phyloP scores from a whole-genome alignment of 2,888 invertebrate genomes.

The Encarsia formosa region DNA sequence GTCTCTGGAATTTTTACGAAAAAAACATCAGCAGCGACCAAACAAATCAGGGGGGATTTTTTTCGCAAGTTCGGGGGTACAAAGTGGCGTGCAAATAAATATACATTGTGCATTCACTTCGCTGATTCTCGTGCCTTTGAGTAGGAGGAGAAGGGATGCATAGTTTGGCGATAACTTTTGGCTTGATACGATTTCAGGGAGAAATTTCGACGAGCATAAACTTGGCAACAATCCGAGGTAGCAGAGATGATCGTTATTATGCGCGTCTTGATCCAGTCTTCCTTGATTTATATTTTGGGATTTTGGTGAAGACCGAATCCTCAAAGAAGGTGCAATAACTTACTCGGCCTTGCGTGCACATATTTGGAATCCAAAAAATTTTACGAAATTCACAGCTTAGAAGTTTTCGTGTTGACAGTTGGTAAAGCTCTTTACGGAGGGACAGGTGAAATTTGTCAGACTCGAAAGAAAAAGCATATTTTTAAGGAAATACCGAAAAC shows the following conservation, averaged over 20 bases:
- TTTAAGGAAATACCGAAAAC: too few relatives aligned
- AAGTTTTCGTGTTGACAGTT: too few relatives aligned
- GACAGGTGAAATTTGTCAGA: too few relatives aligned
- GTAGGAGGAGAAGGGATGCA: constrained; percentile 9
- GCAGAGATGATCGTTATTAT: constrained; percentile 17
- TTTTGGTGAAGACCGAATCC: not conserved
- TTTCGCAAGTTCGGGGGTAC: too few relatives aligned
- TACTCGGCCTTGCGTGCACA: not conserved
- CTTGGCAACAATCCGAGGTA: constrained; percentile 23
- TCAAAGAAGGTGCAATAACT: not conserved
- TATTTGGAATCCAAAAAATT: not conserved
- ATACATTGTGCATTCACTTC: constrained; percentile 1
- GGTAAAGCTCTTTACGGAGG: too few relatives aligned
- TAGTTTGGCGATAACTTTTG: constrained; percentile 22
- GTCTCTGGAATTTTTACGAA: too few relatives aligned
- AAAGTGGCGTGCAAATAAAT: too few relatives aligned
- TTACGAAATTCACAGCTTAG: not conserved
- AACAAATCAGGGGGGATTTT: too few relatives aligned
- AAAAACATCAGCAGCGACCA: too few relatives aligned
- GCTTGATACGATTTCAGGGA: constrained; percentile 7
- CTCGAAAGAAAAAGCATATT: too few relatives aligned
- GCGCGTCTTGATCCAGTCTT: constrained; percentile 19
- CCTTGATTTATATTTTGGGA: constrained; percentile 20
- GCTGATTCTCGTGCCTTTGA: constrained; percentile 18
- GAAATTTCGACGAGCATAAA: constrained; percentile 18